Evolutionary conservation across 2,797 vertebrate species (phyloP).

Genomic region (Brachyalestes nurse): DNA sequence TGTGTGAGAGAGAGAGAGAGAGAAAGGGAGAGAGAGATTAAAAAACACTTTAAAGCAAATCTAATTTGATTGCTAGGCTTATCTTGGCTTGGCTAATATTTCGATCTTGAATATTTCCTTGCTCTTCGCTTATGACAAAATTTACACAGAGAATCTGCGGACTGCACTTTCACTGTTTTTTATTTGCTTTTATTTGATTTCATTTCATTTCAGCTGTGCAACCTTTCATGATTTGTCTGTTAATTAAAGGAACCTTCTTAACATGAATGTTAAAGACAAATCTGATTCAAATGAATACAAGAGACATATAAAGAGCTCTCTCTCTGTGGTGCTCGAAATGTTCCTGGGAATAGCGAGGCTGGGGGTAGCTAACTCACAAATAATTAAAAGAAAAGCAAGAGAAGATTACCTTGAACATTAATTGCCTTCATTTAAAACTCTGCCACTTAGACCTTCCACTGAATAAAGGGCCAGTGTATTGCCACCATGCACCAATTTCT

Average conservation of each 20-base stretch:
- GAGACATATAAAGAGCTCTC: background rate
- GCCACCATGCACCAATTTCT: background rate
- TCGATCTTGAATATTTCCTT: background rate
- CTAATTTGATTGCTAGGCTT: background rate
- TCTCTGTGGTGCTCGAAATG: background rate
- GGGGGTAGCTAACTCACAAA: background rate
- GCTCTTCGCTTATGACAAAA: background rate
- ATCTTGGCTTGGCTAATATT: constrained; percentile 1
- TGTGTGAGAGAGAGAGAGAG: background rate
- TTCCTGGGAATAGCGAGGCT: background rate
- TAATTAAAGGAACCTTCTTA: background rate
- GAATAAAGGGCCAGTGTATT: background rate
- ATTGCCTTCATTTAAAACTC: background rate
- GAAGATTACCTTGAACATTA: constrained; percentile 29
- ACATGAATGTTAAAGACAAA: background rate
- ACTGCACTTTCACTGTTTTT: background rate
- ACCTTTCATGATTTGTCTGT: background rate
- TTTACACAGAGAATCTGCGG: background rate
- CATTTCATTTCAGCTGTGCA: background rate
- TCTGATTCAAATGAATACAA: background rate
- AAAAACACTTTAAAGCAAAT: background rate
- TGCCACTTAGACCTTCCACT: background rate
- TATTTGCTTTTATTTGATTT: background rate
- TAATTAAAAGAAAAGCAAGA: background rate
- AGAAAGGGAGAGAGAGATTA: constrained; percentile 1